A percentile compares a stretch with the other conserved stretches of the same genome.
These are phyloP conservation scores for Volucella inflata DNA, from an alignment of 2,888 invertebrate genomes.

Conservation along the genomic window DNA sequence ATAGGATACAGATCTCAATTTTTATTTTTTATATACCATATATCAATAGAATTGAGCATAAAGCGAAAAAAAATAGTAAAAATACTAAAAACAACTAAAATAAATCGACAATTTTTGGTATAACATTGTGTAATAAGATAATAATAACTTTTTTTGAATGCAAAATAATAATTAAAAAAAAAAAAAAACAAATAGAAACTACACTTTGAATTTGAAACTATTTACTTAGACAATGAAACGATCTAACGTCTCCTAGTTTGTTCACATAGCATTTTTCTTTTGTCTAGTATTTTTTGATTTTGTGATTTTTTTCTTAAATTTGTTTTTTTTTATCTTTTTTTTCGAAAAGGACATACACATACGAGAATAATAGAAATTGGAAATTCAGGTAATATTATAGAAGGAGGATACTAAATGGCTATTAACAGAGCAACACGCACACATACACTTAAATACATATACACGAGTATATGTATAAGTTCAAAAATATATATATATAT, in stretches of 20 bases:
- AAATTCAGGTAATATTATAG: slow-evolving; percentile 14
- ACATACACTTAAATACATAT: slow-evolving; percentile 62
- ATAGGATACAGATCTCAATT: slow-evolving; percentile 68
- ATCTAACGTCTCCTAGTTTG: slow-evolving; percentile 51
- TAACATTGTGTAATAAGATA: slow-evolving; percentile 54
- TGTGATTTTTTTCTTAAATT: slow-evolving; percentile 30
- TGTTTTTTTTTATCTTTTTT: slow-evolving; percentile 33
- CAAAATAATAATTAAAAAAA: slow-evolving; percentile 41
- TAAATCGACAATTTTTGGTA: slow-evolving; percentile 66
- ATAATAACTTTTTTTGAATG: slow-evolving; percentile 15
- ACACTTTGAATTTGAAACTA: slow-evolving; percentile 50
- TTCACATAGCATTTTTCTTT: slow-evolving; percentile 67
- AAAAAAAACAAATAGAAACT: slow-evolving; percentile 48
- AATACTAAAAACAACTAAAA: slow-evolving; percentile 54
- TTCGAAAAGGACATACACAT: slow-evolving; percentile 40
- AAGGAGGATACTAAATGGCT: slow-evolving; percentile 65
- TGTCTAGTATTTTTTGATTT: slow-evolving; percentile 2
- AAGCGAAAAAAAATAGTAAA: slow-evolving; percentile 40
- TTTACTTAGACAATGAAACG: slow-evolving; percentile 58
- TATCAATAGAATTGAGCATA: slow-evolving; percentile 51
- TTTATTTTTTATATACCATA: slow-evolving; percentile 32
- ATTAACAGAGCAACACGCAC: slow-evolving; percentile 61
- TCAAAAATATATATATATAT: slow-evolving; percentile 41
- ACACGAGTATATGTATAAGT: slow-evolving; percentile 16
- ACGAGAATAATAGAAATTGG: slow-evolving; percentile 59